A percentile compares a stretch with the other conserved stretches of the same genome.
These are phyloP conservation scores for Myripristis jacobus DNA, from an alignment of 2,797 vertebrate species.

Conservation along the genomic window DNA sequence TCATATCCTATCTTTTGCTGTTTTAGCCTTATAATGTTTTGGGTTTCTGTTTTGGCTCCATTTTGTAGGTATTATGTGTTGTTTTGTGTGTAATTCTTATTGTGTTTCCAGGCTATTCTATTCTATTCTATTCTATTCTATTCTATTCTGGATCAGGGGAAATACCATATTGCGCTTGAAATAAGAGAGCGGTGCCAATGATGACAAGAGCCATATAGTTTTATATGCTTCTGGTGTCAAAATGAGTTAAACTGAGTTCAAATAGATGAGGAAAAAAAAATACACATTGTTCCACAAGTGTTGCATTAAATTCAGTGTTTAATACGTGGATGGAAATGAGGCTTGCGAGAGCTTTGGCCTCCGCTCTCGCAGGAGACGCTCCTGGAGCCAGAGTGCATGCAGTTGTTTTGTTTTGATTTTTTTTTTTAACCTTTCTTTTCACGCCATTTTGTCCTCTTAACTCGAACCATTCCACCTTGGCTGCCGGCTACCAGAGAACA, in stretches of 20 bases:
- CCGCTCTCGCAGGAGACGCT: slow-evolving; percentile 61
- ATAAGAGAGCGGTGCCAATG: neutral
- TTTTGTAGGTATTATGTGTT: too few species aligned
- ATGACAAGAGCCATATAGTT: neutral
- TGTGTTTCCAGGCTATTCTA: neutral
- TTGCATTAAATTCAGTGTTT: slow-evolving; percentile 61
- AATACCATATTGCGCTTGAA: neutral
- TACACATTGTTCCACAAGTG: slow-evolving; percentile 56
- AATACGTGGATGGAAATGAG: slow-evolving; percentile 63
- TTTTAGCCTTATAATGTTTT: too few species aligned
- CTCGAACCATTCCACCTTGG: slow-evolving; percentile 77
- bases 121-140: neutral
- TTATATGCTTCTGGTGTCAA: slow-evolving; percentile 28
- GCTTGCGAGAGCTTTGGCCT: slow-evolving; percentile 63
- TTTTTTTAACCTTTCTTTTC: slow-evolving; percentile 66
- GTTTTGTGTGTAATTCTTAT: too few species aligned
- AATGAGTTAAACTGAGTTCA: slow-evolving; percentile 43
- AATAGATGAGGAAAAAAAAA: slow-evolving; percentile 27
- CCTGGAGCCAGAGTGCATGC: slow-evolving; percentile 67
- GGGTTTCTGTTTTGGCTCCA: too few species aligned
- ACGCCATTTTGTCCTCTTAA: slow-evolving; percentile 75
- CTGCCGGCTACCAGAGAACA: slow-evolving; percentile 73
- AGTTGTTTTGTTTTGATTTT: neutral
- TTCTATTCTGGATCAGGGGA: neutral
- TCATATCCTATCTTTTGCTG: too few species aligned